phyloP scores from a whole-genome alignment of 2,113 vertebrate species.

The Epinephelus moara region DNA sequence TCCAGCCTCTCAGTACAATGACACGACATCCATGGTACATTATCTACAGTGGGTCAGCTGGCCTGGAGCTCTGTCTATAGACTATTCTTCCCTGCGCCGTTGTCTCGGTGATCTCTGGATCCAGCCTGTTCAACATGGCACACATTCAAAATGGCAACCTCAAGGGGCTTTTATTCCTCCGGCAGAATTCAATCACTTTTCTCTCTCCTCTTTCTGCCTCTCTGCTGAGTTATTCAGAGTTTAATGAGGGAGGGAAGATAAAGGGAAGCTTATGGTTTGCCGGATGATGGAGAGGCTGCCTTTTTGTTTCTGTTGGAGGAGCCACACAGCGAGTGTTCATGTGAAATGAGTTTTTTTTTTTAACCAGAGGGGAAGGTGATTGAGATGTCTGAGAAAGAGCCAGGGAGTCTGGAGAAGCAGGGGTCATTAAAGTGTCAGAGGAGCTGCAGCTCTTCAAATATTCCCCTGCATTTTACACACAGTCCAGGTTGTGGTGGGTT shows the following conservation, averaged over 20 bases:
- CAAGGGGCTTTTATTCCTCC: conserved; percentile 74
- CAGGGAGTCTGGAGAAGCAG: conserved; percentile 63
- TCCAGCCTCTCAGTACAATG: conserved; percentile 60
- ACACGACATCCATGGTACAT: conserved; percentile 64
- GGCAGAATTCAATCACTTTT: conserved; percentile 72
- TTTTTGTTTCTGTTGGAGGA: conserved; percentile 71
- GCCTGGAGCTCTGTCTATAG: conserved; percentile 58
- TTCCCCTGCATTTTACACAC: conserved; percentile 31
- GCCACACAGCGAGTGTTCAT: conserved; percentile 62
- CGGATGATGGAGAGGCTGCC: conserved; percentile 69
- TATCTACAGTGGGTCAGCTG: conserved; percentile 71
- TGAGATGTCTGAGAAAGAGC: conserved; percentile 75
- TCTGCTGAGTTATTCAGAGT: conserved; percentile 75
- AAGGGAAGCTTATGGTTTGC: conserved; percentile 77
- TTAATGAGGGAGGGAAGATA: conserved; percentile 74
- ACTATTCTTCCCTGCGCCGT: conserved; percentile 61
- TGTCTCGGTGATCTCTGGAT: conserved; percentile 68
- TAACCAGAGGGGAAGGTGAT: conserved; percentile 67
- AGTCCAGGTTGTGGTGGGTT: background rate
- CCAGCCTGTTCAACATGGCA: conserved; percentile 70
- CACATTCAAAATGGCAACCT: conserved; percentile 76
- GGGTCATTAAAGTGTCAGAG: conserved; percentile 67
- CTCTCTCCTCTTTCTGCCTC: conserved; percentile 49
- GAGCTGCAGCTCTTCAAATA: conserved; percentile 47
- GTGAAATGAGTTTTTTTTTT: conserved; percentile 63